These are phyloP conservation scores for Bergia sp. DNA, from an alignment of 92 coral and sea anemone species.

Conservation along the genomic window DNA sequence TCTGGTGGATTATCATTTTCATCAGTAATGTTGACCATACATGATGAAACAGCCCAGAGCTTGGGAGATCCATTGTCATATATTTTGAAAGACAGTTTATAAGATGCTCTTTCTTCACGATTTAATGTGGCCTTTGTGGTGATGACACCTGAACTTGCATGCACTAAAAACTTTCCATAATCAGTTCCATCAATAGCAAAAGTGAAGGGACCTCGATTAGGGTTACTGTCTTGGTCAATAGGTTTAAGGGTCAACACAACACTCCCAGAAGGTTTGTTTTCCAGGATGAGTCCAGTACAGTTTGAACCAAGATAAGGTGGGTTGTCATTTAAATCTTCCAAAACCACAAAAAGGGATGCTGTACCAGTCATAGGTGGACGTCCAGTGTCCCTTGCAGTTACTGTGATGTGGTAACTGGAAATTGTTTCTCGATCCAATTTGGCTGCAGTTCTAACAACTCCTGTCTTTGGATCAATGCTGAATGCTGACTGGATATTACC, in stretches of 20 bases:
- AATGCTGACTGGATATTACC: conserved; percentile 77
- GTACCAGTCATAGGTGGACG: conserved; percentile 84
- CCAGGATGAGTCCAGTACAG: conserved; percentile 73
- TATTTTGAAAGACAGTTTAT: conserved; percentile 68
- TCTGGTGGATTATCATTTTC: conserved; percentile 88
- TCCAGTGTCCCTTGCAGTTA: conserved; percentile 86
- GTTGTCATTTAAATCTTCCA: conserved; percentile 90
- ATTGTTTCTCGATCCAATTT: conserved; percentile 82
- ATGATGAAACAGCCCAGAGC: conserved; percentile 67
- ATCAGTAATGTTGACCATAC: conserved; percentile 76
- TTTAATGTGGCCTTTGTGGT: conserved; percentile 72
- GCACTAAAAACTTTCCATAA: conserved; percentile 76
- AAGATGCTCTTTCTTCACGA: conserved; percentile 69
- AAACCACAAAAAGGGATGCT: conserved; percentile 71
- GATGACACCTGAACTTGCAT: conserved; percentile 60
- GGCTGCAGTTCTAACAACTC: conserved; percentile 63
- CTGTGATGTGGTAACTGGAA: conserved; percentile 70
- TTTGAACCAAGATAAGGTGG: conserved; percentile 73
- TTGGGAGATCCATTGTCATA: conserved; percentile 77
- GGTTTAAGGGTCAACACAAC: conserved; percentile 75
- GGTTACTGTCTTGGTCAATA: conserved; percentile 77
- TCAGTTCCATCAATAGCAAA: conserved; percentile 69
- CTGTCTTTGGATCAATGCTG: conserved; percentile 64
- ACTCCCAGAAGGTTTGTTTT: conserved; percentile 74
- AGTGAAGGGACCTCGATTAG: conserved; percentile 85